These are phyloP conservation scores for Actenoides hombroni DNA, from an alignment of 2,113 vertebrate species.

Conservation along the genomic window DNA sequence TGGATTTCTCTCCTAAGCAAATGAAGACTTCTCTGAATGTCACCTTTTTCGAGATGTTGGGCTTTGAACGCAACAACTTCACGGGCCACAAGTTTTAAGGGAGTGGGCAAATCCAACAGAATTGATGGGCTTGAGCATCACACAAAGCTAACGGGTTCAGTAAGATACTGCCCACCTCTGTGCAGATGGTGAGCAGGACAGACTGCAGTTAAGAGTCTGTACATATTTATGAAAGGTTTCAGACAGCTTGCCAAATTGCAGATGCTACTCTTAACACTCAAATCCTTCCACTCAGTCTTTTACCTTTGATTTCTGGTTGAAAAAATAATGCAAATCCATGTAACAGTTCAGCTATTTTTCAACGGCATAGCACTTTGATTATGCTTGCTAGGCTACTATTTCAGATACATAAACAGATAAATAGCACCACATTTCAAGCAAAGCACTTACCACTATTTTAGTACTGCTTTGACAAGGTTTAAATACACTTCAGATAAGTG, in stretches of 20 bases:
- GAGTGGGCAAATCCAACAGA: background rate
- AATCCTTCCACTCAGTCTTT: background rate
- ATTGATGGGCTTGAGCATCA: background rate
- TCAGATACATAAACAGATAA: conserved; percentile 24
- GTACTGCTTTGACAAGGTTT: conserved; percentile 24
- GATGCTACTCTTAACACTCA: background rate
- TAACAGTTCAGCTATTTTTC: background rate
- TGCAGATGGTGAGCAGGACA: background rate
- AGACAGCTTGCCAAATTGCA: background rate
- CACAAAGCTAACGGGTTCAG: background rate
- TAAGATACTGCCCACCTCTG: fast-evolving
- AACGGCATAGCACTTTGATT: background rate
- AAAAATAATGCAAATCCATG: background rate
- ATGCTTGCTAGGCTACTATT: background rate
- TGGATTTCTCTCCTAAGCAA: background rate
- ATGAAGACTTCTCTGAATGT: background rate
- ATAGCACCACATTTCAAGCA: conserved; percentile 1
- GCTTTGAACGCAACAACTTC: background rate
- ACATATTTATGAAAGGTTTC: background rate
- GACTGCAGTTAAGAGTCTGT: background rate
- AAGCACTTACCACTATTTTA: conserved; percentile 17
- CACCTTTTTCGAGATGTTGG: background rate
- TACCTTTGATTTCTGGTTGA: background rate
- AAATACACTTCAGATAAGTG: conserved; percentile 8
- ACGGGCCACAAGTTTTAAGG: background rate